Evolutionary conservation across 2,888 invertebrate species (phyloP).

Genomic region (Aphodius sticticus): DNA sequence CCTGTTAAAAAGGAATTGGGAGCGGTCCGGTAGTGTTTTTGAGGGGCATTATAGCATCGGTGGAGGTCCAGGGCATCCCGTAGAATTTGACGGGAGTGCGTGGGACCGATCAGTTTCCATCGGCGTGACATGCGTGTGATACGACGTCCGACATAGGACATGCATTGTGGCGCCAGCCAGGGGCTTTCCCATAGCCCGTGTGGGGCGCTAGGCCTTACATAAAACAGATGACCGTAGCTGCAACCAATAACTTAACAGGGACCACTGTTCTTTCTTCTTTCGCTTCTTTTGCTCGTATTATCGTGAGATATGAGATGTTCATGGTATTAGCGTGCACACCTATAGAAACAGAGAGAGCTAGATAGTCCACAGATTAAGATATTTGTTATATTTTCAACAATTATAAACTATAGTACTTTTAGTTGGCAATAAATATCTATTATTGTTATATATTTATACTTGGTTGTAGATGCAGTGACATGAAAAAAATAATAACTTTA

Average conservation of each 20-base stretch:
- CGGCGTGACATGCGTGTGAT: neutral
- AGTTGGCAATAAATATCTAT: too few species aligned
- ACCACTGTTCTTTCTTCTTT: neutral
- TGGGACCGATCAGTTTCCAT: slow-evolving; percentile 4
- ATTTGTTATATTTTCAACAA: too few species aligned
- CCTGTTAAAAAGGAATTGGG: slow-evolving; percentile 5
- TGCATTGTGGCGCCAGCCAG: slow-evolving; percentile 44
- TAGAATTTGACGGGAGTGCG: slow-evolving; percentile 4
- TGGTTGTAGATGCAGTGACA: too few species aligned
- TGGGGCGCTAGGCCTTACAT: slow-evolving; percentile 44
- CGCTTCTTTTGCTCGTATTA: neutral
- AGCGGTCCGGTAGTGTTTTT: slow-evolving; percentile 7
- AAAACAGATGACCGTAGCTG: slow-evolving; percentile 44
- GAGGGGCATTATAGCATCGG: slow-evolving; percentile 5
- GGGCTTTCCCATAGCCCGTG: slow-evolving; percentile 44
- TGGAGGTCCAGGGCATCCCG: slow-evolving; percentile 8
- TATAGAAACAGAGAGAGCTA: too few species aligned
- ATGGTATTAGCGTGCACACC: too few species aligned
- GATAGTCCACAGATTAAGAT: too few species aligned
- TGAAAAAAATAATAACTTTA: too few species aligned
- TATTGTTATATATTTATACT: too few species aligned
- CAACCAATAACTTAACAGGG: slow-evolving; percentile 16
- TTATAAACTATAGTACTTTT: too few species aligned
- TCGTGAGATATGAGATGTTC: neutral
- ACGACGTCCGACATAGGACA: slow-evolving; percentile 34